A percentile compares a stretch with the other conserved stretches of the same genome.
Evolutionary conservation across 2,888 invertebrate genomes (phyloP).

Genomic region (Chloroclysta siterata): DNA sequence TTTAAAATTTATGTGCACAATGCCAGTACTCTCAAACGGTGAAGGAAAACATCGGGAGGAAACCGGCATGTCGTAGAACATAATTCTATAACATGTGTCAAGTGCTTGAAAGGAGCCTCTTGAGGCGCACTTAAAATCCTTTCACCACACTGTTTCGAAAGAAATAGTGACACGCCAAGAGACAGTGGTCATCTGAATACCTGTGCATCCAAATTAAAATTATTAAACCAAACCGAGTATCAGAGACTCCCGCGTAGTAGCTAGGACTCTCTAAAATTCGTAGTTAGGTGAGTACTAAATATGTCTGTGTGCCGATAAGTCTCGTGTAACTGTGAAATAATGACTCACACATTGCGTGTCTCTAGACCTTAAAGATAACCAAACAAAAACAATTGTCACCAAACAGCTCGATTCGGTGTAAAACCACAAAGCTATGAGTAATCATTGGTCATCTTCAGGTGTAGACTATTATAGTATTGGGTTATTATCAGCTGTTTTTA

Average conservation of each 20-base stretch:
- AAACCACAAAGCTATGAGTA: slow-evolving; percentile 25
- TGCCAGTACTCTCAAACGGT: no score
- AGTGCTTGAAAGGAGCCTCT: no score
- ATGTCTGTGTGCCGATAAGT: background rate
- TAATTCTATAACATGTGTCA: no score
- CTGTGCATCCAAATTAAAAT: no score
- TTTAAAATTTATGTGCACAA: no score
- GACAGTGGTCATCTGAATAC: no score
- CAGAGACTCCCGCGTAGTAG: background rate
- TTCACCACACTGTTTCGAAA: no score
- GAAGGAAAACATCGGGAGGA: no score
- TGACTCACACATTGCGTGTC: background rate
- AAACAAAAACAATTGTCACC: slow-evolving; percentile 13
- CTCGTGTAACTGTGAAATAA: background rate
- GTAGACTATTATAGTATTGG: slow-evolving; percentile 1
- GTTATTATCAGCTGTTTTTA: slow-evolving; percentile 12
- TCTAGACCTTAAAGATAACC: slow-evolving; percentile 9
- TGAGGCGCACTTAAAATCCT: no score
- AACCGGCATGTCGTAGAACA: no score
- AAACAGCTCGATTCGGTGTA: slow-evolving; percentile 9
- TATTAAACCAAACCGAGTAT: background rate
- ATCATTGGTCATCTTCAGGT: slow-evolving; percentile 20
- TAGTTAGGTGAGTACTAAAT: background rate
- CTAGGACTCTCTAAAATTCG: background rate
- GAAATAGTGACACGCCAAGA: no score